Evolutionary conservation across 2,113 vertebrate species (phyloP), one percentile per base, ranked within the genome.

Genomic region (Hydrochoerus hydrochaeris): DNA sequence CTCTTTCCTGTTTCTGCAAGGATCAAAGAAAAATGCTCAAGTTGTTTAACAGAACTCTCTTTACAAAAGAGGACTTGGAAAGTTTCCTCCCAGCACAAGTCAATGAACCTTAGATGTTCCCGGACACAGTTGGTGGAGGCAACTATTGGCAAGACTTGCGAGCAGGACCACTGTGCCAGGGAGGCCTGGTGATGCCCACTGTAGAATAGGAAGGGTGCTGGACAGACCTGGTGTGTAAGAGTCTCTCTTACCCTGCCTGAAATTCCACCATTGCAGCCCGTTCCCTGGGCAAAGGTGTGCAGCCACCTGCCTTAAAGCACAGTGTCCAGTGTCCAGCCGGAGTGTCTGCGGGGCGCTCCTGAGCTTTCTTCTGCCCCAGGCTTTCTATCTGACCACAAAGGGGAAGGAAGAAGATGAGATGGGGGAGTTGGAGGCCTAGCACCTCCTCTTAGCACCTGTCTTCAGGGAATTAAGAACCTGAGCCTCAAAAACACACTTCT

Each of bases 11-110:
- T 95, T 92, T 93, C 92, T 94, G 41, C 26, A 44, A n/a, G 41
- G 84, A 97, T 97, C 88, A 95, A 97, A 94, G 93, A 75, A 62
- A 35, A 8, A n/a, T 32, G 65, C 16, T 95, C 69, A 73, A 93
- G 57, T 57, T 69, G 80, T 67, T 95, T 80, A 44, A 10, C 52
- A 65, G 65, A 81, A 41, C 28, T 92, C 84, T 86, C 62, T 88
- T 82, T 57, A n/a, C 6, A 69, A 71, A 75, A 91, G 19, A 86
- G 49, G 30, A 54, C 85, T 85, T 65, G 54, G 20, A 90, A 67
- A 78, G 85, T 63, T 65, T 81, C 58, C 62, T 80, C 71, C 77
- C n/a, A 82, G 81, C 26, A 20, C 57, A 77, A 91, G 46, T 44
- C 71, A 92, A 62, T 2, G 85, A 85, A 80, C 91, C 57, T 75